phyloP scores from a whole-genome alignment of 1,140 invertebrate species.

The Calosoma granatense region DNA sequence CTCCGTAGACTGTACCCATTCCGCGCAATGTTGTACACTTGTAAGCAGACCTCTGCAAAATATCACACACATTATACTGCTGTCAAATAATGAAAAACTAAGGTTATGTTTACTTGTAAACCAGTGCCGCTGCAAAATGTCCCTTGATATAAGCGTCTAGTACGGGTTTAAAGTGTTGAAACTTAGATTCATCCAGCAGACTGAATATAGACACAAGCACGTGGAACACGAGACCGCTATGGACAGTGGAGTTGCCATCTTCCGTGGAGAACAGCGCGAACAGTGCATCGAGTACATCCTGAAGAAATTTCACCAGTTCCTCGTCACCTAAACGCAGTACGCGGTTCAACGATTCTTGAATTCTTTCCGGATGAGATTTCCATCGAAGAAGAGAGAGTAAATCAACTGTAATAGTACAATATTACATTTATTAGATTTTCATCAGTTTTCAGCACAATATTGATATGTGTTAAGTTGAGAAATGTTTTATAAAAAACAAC shows the following conservation, averaged over 20 bases:
- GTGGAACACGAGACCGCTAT: constrained; percentile 54
- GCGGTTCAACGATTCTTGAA: constrained; percentile 72
- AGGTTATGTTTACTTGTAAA: constrained; percentile 73
- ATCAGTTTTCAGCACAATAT: no score
- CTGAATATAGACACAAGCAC: constrained; percentile 85
- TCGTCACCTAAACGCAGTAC: constrained; percentile 72
- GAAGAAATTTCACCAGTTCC: constrained; percentile 93
- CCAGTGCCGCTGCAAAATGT: constrained; percentile 90
- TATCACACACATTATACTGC: constrained; percentile 15
- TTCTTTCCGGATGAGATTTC: constrained; percentile 76
- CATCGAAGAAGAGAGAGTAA: constrained; percentile 81
- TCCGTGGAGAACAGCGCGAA: constrained; percentile 92
- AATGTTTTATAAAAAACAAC: constrained; percentile 11
- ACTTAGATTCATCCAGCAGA: constrained; percentile 82
- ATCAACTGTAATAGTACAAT: constrained; percentile 57
- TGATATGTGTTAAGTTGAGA: neutral
- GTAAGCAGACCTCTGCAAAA: constrained; percentile 63
- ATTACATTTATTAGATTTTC: constrained; percentile 6
- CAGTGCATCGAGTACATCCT: constrained; percentile 89
- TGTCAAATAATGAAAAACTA: neutral
- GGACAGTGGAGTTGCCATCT: constrained; percentile 68
- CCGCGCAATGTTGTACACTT: constrained; percentile 84
- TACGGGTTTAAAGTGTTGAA: constrained; percentile 91
- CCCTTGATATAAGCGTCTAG: constrained; percentile 92
- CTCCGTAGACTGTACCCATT: constrained; percentile 72